Conservation (phyloP, 2,797 vertebrate genomes). For the Enteromius unitaeniatus region DNA sequence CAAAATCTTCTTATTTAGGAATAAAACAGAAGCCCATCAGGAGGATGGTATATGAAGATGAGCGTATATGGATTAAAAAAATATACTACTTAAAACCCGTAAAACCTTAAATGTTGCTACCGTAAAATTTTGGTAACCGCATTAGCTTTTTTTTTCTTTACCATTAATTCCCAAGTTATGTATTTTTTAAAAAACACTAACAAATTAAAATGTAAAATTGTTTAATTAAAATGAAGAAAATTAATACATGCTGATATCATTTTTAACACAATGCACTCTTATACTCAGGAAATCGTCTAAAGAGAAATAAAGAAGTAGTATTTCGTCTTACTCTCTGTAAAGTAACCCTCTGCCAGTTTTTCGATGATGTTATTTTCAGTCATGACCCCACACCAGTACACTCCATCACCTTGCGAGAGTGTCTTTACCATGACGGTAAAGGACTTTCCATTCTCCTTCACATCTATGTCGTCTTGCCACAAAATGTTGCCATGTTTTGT, state of each 20-base stretch:
- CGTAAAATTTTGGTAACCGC: neutral
- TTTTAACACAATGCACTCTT: neutral
- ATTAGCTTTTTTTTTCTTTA: neutral
- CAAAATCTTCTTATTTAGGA: neutral
- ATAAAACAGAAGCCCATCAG: neutral
- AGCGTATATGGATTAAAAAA: neutral
- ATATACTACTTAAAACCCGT: neutral
- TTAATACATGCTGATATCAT: neutral
- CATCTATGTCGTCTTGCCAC: slow-evolving; percentile 50
- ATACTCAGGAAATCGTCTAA: neutral
- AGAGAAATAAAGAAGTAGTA: neutral
- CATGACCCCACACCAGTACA: slow-evolving; percentile 72
- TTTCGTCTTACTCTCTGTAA: slow-evolving; percentile 60
- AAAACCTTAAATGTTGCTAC: neutral
- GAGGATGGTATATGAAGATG: neutral
- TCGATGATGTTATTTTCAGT: slow-evolving; percentile 54
- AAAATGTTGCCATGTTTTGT: rapidly evolving
- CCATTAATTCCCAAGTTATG: neutral
- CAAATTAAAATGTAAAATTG: neutral
- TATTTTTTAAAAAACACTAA: neutral
- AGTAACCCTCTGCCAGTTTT: slow-evolving; percentile 67
- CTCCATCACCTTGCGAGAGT: slow-evolving; percentile 53
- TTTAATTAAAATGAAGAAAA: neutral
- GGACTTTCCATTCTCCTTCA: slow-evolving; percentile 50
- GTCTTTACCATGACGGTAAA: slow-evolving; percentile 60